These are phyloP conservation scores for Apotomis betuletana DNA, from an alignment of 2,888 invertebrate genomes.

Conservation along the genomic window DNA sequence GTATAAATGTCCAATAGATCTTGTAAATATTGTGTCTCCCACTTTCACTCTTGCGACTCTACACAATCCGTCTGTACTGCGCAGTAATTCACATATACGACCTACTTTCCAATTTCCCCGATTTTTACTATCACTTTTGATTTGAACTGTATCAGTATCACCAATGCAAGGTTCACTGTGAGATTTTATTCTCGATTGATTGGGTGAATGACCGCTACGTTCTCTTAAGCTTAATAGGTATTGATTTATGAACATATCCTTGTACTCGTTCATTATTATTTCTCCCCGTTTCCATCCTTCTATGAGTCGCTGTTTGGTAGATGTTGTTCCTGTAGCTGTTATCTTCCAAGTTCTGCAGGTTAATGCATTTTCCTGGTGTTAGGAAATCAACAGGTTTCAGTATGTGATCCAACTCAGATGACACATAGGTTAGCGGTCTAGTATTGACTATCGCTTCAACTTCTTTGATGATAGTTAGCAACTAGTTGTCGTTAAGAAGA, in stretches of 20 bases:
- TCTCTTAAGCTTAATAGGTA: constrained; percentile 5
- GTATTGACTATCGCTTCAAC: too few relatives aligned
- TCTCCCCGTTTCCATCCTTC: not conserved
- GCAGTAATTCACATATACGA: not conserved
- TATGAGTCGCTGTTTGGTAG: constrained; percentile 35
- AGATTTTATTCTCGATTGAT: not conserved
- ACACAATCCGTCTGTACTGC: not conserved
- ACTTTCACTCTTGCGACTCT: constrained; percentile 2
- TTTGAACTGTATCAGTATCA: constrained; percentile 8
- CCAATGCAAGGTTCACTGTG: not conserved
- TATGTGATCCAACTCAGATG: constrained; percentile 16
- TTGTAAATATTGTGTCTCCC: not conserved
- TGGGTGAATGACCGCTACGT: not conserved
- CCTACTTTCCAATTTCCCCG: constrained; percentile 8
- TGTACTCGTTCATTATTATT: constrained; percentile 4
- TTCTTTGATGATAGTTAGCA: too few relatives aligned
- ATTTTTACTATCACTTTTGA: constrained; percentile 1
- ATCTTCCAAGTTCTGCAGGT: not conserved
- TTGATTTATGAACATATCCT: constrained; percentile 6
- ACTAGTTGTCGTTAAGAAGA: too few relatives aligned
- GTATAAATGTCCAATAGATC: constrained; percentile 4
- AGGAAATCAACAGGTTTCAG: constrained; percentile 35
- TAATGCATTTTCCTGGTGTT: constrained; percentile 8
- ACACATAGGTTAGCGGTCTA: not conserved
- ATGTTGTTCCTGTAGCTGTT: not conserved